Evolutionary conservation across 1,140 invertebrate species (phyloP), one percentile per base, ranked within the genome.

Genomic region (Aplysia californica): DNA sequence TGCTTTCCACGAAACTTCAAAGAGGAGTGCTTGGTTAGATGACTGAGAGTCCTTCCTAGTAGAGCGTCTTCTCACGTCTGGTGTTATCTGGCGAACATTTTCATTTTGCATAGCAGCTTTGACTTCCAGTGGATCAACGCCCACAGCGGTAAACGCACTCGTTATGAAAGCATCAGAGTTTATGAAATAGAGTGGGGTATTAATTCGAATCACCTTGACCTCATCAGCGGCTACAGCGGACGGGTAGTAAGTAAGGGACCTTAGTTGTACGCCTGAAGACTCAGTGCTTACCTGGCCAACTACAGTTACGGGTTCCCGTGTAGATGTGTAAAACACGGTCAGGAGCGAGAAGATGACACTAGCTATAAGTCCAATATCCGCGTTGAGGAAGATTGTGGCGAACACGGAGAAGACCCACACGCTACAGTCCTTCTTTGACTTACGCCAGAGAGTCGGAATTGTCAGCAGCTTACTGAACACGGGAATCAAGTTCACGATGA

Each of bases 381-480:
- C 50, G 74, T 79, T 68, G 3, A 79, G 39, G 21, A 79, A 61
- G 31, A 79, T 68, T 31, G 41, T 39, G 23, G 77, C 72, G 29
- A 33, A 31, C 29, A 59, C 68, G 38, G 77, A 71, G 66, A 69
- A 68, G 31, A 79, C 72, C 55, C 41, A 79, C 3, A 75, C 44
- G n/a, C 66, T 23, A 68, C 71, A 79, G 56, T 79, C 77, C 38
- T 59, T 18, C 29, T 70, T 69, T 0, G 77, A 68, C 31, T 71
- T 70, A 15, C 66, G 23, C 77, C 77, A 79, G 21, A 71, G 5
- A 4, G 59, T 66, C 21, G 66, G 72, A 23, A 79, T 44, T 73
- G 91, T 89, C 69, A 80, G 80, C n/a, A 90, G 78, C 83, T 91
- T 90, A 59, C 90, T 59, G 59, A 92, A 87, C 83, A 92, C 87